Base-by-base conservation (phyloP, 2,888 invertebrate species). In the Schrankia costaestrigalis region DNA sequence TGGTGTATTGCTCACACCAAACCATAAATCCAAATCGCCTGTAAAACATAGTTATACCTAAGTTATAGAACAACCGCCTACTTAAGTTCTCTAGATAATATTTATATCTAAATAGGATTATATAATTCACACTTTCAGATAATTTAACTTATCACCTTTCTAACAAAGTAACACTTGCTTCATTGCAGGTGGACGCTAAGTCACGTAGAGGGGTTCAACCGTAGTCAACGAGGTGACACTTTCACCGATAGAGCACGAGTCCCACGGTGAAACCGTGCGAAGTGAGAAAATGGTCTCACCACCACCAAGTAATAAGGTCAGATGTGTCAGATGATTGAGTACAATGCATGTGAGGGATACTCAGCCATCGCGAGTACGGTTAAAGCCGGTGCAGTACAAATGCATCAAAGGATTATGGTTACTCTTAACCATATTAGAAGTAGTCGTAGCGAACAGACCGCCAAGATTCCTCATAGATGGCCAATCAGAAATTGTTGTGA, bases 401-500 rank as follows among this genome's bases (percentile, higher is more conserved):
- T 66, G 55, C 31, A 34, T 60, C 42, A 43, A 34, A 43, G 61
- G 66, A 32, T 31, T 62, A 37, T 61, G 63, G 45, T 27, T 79
- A 50, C 39, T 80, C 28, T 37, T 78, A 28, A 46, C 63, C 13
- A 48, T 71, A 21, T 59, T 68, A 32, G 54, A 56, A 39, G 74
- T 62, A 1, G 51, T 60, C 5, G 50, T 60, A n/a, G 90, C 90
- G 44, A 96, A 96, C 88, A 91, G 92, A 61, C 95, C 96, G 26
- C 96, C 96, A n/a, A 90, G 94, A 45, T 97, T 97, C 78, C 89
- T 95, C 37, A 94, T 94, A 71, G 94, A 95, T 66, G 95, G 94
- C 41, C 95, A 95, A 78, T 94, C 95, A 51, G 97, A 97, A 89
- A 97, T 97, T 62, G 96, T 97, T 48, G 90, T 97, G 62, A 90